Conservation (phyloP, 2,888 invertebrate genomes). For the Drosophila basisetae region DNA sequence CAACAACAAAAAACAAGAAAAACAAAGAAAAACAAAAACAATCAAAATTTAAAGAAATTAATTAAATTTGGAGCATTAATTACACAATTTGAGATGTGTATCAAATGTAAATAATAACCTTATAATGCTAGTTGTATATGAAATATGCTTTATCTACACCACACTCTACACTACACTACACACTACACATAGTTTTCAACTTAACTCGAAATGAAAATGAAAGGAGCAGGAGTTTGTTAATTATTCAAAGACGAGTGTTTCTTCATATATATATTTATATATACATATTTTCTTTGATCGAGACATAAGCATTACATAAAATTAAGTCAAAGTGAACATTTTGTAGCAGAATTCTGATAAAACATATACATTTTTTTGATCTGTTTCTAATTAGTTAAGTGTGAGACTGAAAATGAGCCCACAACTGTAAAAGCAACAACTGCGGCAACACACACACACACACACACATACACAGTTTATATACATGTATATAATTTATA, state of each 20-base stretch:
- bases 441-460: constrained; percentile 32
- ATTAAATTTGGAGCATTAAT: constrained; percentile 38
- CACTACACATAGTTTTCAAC: constrained; percentile 20
- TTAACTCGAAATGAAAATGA: constrained; percentile 30
- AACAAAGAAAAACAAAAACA: constrained; percentile 14
- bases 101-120: constrained; percentile 57
- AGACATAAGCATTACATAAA: constrained; percentile 37
- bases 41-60: constrained; percentile 46
- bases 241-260: constrained; percentile 14
- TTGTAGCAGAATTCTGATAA: constrained; percentile 38
- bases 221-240: constrained; percentile 23
- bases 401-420: constrained; percentile 75
- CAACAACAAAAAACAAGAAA: constrained; percentile 5
- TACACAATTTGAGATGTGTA: constrained; percentile 58
- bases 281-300: constrained; percentile 18
- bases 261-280: constrained; percentile 8
- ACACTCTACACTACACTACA: constrained; percentile 12
- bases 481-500: constrained; percentile 14
- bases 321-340: constrained; percentile 29
- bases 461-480: constrained; percentile 10
- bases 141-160: constrained; percentile 54
- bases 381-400: constrained; percentile 56
- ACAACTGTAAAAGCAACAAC: constrained; percentile 40
- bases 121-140: constrained; percentile 54
- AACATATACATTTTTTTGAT: constrained; percentile 18